phyloP scores from a whole-genome alignment of 2,113 vertebrate genomes.

The Prietella phreatophila region DNA sequence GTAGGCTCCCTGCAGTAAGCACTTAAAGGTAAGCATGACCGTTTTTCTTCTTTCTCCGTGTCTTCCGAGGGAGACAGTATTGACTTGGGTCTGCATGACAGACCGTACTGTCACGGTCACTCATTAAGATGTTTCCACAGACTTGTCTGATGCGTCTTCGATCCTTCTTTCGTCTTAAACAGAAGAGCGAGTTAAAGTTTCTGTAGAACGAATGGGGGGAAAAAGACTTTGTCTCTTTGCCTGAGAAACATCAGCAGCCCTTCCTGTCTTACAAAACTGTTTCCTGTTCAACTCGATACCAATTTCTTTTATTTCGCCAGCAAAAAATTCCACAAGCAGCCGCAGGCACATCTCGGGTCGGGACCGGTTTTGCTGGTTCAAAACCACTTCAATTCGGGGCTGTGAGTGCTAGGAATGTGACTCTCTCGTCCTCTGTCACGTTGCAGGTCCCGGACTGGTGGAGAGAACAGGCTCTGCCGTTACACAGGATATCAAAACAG shows the following conservation, averaged over 20 bases:
- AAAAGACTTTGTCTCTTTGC: background rate
- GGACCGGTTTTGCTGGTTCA: no score
- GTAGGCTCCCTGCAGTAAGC: slow-evolving; percentile 55
- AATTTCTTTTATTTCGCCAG: slow-evolving; percentile 19
- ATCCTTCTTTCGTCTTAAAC: background rate
- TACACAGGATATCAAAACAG: slow-evolving; percentile 27
- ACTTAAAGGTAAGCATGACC: slow-evolving; percentile 52
- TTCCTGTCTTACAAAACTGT: slow-evolving; percentile 40
- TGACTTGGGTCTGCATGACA: background rate
- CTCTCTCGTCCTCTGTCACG: slow-evolving; percentile 31
- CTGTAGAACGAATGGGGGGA: background rate
- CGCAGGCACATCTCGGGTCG: background rate
- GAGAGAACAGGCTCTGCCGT: slow-evolving; percentile 27
- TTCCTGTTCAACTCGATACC: slow-evolving; percentile 31
- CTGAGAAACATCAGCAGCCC: slow-evolving; percentile 2
- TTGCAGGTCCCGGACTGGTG: slow-evolving; percentile 10
- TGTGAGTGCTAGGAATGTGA: slow-evolving; percentile 39
- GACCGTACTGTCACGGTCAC: background rate
- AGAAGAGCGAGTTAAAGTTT: background rate
- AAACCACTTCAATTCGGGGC: background rate
- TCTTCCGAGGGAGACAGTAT: background rate
- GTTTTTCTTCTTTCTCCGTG: background rate
- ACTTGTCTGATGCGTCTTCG: background rate
- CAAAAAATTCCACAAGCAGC: slow-evolving; percentile 12
- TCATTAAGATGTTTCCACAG: background rate